These are phyloP conservation scores for Psittacula cyanocephala DNA, from an alignment of 2,113 vertebrate species.

Conservation along the genomic window DNA sequence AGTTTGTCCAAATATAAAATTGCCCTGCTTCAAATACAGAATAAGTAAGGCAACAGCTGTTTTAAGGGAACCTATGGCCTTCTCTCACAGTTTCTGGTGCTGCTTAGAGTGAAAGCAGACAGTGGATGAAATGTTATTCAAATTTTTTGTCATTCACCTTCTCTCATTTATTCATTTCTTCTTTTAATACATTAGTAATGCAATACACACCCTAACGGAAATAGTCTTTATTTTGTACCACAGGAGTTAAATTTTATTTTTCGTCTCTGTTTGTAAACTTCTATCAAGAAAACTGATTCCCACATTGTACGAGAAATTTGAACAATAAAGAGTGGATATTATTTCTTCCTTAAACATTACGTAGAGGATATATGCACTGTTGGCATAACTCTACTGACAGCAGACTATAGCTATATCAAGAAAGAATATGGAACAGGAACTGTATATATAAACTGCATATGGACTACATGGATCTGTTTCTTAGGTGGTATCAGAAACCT, in stretches of 20 bases:
- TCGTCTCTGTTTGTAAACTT: background rate
- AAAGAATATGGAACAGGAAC: background rate
- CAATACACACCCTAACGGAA: background rate
- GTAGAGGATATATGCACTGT: background rate
- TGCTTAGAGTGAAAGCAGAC: background rate
- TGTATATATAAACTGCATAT: background rate
- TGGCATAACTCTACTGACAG: background rate
- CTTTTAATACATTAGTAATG: background rate
- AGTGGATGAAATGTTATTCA: background rate
- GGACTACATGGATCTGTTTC: background rate
- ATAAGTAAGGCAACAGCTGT: background rate
- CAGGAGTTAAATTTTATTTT: background rate
- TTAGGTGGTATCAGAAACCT: background rate
- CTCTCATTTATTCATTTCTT: background rate
- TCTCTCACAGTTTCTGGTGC: background rate
- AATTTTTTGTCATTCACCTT: background rate
- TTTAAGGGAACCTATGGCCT: background rate
- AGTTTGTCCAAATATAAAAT: background rate
- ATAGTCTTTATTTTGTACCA: background rate
- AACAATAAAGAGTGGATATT: background rate
- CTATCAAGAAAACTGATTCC: background rate
- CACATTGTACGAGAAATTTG: background rate
- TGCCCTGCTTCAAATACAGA: background rate
- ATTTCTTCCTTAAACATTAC: background rate
- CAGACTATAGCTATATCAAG: background rate